Evolutionary conservation across 2,888 invertebrate genomes (phyloP).

Genomic region (Andrena chrysosceles): DNA sequence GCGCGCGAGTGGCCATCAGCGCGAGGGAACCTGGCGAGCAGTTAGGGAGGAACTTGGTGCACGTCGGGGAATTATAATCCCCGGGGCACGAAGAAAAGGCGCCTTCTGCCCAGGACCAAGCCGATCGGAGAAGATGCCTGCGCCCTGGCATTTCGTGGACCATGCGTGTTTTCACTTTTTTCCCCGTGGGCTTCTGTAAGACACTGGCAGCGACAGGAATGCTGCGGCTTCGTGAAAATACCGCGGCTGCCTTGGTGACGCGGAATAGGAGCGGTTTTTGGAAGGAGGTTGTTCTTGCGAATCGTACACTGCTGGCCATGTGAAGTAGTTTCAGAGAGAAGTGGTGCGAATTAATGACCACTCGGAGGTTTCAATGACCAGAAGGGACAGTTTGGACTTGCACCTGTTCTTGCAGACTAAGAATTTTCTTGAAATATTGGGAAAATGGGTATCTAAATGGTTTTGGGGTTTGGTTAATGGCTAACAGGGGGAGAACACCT

Average conservation of each 20-base stretch:
- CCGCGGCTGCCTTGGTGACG: constrained; percentile 18
- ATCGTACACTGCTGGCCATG: not conserved
- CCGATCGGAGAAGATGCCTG: constrained; percentile 15
- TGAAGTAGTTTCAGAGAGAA: no score
- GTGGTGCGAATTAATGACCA: no score
- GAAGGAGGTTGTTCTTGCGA: constrained; percentile 11
- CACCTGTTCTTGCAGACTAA: no score
- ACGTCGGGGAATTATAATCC: constrained; percentile 63
- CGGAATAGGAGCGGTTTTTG: constrained; percentile 21
- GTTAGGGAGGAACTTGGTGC: constrained; percentile 60
- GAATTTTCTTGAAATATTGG: no score
- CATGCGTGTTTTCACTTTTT: constrained; percentile 38
- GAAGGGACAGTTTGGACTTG: no score
- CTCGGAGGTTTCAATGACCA: no score
- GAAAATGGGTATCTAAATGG: no score
- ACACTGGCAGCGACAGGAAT: constrained; percentile 36
- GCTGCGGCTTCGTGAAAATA: constrained; percentile 41
- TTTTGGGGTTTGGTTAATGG: no score
- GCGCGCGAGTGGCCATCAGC: constrained; percentile 29
- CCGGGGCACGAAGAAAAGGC: constrained; percentile 33
- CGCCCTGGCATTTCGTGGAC: constrained; percentile 36
- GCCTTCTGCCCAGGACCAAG: constrained; percentile 34
- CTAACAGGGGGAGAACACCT: no score
- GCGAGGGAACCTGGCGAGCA: constrained; percentile 45
- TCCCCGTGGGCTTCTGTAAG: constrained; percentile 23